Evolutionary conservation across 2,888 invertebrate genomes (phyloP).

Genomic region (Plebejus argus): DNA sequence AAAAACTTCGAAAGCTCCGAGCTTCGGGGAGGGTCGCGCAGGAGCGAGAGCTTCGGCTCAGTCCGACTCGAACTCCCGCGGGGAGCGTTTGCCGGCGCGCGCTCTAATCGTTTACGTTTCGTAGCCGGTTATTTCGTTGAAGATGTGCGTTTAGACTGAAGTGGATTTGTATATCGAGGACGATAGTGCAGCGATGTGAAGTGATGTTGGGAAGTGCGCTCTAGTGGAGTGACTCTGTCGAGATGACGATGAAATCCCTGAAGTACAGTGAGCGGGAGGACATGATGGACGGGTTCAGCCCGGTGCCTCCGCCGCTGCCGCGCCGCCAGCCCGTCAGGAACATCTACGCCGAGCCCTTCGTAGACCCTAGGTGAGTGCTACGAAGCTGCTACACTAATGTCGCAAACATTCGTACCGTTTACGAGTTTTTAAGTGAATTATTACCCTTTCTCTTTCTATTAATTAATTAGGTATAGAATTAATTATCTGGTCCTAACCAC

Average conservation of each 20-base stretch:
- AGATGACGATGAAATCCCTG: conserved; percentile 84
- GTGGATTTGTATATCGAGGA: conserved; percentile 50
- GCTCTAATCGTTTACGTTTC: conserved; percentile 33
- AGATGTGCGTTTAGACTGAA: conserved; percentile 48
- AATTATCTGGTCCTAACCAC: not conserved
- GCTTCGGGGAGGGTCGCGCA: conserved; percentile 65
- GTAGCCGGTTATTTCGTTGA: conserved; percentile 38
- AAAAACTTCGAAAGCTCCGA: conserved; percentile 78
- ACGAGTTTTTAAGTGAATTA: too few relatives aligned
- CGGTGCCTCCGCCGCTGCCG: conserved; percentile 83
- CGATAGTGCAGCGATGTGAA: conserved; percentile 64
- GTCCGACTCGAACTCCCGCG: conserved; percentile 59
- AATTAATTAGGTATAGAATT: not conserved
- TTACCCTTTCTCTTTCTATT: not conserved
- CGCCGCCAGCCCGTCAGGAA: conserved; percentile 83
- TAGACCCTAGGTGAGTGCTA: conserved; percentile 78
- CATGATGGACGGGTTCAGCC: conserved; percentile 79
- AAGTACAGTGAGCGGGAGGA: conserved; percentile 79
- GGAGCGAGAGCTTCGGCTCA: conserved; percentile 48
- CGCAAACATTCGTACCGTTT: not conserved
- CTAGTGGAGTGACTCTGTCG: conserved; percentile 49
- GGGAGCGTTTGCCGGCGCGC: conserved; percentile 45
- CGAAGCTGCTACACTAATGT: not conserved
- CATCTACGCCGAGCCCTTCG: conserved; percentile 85
- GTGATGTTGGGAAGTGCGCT: conserved; percentile 63